Evolutionary conservation across 2,888 invertebrate species (phyloP).

Genomic region (Ophion ventricosus): DNA sequence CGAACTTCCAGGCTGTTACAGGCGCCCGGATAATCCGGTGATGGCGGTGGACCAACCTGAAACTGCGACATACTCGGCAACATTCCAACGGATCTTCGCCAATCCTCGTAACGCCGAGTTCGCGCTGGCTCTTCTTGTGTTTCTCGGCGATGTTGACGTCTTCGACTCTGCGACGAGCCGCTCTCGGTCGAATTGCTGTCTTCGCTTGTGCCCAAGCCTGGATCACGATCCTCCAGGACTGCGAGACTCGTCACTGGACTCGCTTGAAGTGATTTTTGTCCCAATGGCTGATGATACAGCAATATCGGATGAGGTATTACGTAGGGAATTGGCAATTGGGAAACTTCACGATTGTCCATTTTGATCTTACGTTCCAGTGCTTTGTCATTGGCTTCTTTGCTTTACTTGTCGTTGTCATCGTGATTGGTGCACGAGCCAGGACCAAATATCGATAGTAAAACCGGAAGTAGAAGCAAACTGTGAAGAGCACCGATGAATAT

Average conservation of each 20-base stretch:
- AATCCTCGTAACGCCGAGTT: conserved; percentile 69
- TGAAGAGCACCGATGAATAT: conserved; percentile 97
- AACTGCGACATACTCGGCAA: conserved; percentile 77
- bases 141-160: conserved; percentile 70
- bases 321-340: conserved; percentile 76
- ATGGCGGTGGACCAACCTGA: conserved; percentile 69
- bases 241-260: conserved; percentile 76
- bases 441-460: conserved; percentile 92
- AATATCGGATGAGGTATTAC: conserved; percentile 80
- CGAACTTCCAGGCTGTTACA: conserved; percentile 58
- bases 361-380: not conserved
- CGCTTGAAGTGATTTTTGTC: conserved; percentile 69
- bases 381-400: conserved; percentile 67
- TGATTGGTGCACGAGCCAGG: conserved; percentile 89
- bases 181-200: conserved; percentile 82
- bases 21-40: conserved; percentile 79
- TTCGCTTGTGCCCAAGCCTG: conserved; percentile 81
- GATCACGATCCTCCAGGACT: conserved; percentile 79
- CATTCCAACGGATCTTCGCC: conserved; percentile 79
- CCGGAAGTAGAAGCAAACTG: conserved; percentile 94
- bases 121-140: conserved; percentile 58
- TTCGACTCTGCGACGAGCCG: conserved; percentile 79
- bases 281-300: conserved; percentile 71
- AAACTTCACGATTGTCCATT: conserved; percentile 44
- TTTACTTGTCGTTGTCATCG: conserved; percentile 83